Base-by-base conservation (phyloP, 2,888 invertebrate species). In the Thecophora atra region DNA sequence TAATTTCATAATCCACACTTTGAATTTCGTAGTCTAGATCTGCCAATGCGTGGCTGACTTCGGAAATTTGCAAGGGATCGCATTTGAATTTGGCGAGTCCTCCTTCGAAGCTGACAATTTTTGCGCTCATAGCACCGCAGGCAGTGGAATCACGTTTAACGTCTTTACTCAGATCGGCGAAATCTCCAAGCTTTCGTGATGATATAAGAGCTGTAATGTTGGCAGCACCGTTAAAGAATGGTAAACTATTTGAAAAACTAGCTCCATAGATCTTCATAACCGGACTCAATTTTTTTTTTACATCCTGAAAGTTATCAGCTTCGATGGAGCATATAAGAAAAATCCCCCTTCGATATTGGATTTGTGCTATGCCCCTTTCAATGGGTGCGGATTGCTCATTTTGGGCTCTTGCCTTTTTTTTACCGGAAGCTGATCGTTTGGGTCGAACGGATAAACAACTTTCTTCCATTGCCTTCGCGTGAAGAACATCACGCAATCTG, bases 11-110 rank as follows among this genome's bases (percentile, higher is more conserved):
- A 30, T 79, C 78, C 0, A 76, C 70, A 60, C 73, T 71, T 0
- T 78, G 58, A 2, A 81, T 67, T 30, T 72, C 76, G 63, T 80
- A 83, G 56, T 78, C 78, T 11, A 66, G 73, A 3, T 63, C 56
- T 62, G 71, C 70, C 2, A 82, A 68, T 5, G 72, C 73, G 2
- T 71, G 69, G 1, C 60, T n/a, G 4, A 79, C 76, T 3, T 76
- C 76, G 3, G 70, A 28, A 37, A 80, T 67, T 11, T 75, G 72
- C 2, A 51, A 4, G 0, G 80, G 77, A 6, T 75, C 66, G 64
- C 82, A 82, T 21, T 77, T 75, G 62, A 82, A 80, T 26, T 75
- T 70, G 3, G 82, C 73, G 1, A 73, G 64, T 15, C 81, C 78
- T 2, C 68, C 75, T 7, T 74, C 70, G 2, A 73, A 72, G 70